These are phyloP conservation scores for Lycorma delicatula DNA, from an alignment of 1,140 invertebrate genomes.

Conservation along the genomic window DNA sequence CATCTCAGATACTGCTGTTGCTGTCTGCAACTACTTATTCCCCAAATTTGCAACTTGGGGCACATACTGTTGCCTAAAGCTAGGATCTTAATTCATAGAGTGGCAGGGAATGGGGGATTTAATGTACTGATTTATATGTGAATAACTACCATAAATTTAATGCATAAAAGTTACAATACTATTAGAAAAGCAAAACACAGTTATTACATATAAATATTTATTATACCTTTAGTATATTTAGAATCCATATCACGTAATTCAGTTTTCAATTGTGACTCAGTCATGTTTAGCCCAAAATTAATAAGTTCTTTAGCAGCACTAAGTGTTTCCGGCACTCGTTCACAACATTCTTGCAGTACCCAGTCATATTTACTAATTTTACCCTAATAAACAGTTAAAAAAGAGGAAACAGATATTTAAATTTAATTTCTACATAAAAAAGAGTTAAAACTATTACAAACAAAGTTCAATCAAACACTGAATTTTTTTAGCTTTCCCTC, in stretches of 20 bases:
- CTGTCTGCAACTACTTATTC: no score
- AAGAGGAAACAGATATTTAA: not conserved
- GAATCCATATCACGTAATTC: not conserved
- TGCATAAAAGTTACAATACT: no score
- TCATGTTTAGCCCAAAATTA: constrained; percentile 56
- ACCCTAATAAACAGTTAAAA: constrained; percentile 42
- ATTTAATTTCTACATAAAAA: not conserved
- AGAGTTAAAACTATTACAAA: not conserved
- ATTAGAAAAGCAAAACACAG: no score
- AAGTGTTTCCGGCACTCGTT: constrained; percentile 62
- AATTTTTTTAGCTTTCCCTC: no score
- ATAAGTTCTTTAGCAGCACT: constrained; percentile 62
- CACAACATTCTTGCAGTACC: constrained; percentile 73
- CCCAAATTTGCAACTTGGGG: no score
- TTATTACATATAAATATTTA: not conserved
- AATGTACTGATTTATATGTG: no score
- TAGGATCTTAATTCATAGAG: no score
- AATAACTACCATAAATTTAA: no score
- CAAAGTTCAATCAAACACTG: no score
- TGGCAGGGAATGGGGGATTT: no score
- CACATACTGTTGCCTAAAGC: no score
- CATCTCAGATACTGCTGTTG: no score
- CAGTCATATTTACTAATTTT: constrained; percentile 74
- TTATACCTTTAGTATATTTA: not conserved
- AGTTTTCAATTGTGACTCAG: constrained; percentile 29